Percentiles rank a stretch among this genome's conserved stretches.
Conservation (phyloP, 1,140 invertebrate genomes). For the Leptinotarsa lineolata region DNA sequence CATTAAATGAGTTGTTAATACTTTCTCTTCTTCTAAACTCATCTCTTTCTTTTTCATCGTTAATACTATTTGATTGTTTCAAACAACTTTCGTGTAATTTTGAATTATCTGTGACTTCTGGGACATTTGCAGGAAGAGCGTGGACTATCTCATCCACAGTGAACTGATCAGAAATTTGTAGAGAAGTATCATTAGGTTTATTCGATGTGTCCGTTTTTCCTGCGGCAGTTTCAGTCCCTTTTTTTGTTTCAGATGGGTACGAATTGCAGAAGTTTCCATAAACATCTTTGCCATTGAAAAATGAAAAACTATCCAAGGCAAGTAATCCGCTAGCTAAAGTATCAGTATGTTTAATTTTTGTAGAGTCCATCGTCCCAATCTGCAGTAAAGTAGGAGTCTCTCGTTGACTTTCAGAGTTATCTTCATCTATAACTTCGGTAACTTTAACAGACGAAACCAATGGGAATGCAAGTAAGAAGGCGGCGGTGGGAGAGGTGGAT, state of each 20-base stretch:
- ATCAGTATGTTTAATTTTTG: constrained; percentile 54
- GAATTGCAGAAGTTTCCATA: constrained; percentile 41
- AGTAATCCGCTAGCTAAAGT: constrained; percentile 49
- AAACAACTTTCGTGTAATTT: neutral
- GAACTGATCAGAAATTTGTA: neutral
- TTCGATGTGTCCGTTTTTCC: neutral
- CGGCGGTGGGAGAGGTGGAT: constrained; percentile 76
- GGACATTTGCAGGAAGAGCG: neutral
- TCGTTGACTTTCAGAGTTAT: constrained; percentile 61
- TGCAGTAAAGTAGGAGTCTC: constrained; percentile 65
- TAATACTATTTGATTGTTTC: neutral
- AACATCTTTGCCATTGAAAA: constrained; percentile 47
- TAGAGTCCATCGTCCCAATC: constrained; percentile 64
- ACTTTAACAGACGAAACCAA: constrained; percentile 66
- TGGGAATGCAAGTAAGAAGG: constrained; percentile 76
- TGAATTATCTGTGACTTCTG: neutral
- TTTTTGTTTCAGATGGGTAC: constrained; percentile 22
- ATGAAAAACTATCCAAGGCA: constrained; percentile 52
- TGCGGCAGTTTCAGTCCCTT: neutral
- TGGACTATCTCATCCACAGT: neutral
- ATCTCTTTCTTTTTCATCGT: neutral
- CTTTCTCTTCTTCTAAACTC: no score
- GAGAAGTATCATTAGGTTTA: neutral
- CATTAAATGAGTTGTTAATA: no score
- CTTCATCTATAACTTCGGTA: constrained; percentile 63